Evolutionary conservation across 2,113 vertebrate genomes (phyloP), one percentile per base, ranked within the genome.

Genomic region (Hippocampus zosterae): DNA sequence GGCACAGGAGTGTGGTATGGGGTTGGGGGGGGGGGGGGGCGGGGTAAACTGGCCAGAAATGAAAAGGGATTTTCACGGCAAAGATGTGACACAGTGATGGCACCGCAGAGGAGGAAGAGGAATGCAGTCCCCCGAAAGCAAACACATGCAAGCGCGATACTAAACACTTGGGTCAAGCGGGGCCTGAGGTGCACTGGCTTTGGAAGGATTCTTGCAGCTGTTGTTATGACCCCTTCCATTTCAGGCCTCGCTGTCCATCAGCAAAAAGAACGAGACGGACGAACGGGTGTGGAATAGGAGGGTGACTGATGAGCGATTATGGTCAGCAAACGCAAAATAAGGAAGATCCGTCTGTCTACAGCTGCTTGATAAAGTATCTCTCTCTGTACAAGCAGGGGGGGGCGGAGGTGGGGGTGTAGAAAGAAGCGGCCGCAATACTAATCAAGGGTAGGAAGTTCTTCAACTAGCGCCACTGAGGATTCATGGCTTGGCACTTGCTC

Each of bases 141-240:
- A 87, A 85, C 74, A 73, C 73, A 80, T 84, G 81, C 72, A 75
- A 83, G 82, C 41, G 76, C 73, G 85, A 83, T 74, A 86, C 50
- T 78, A 83, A 82, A 82, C 75, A 72, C 74, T 72, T 50, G 60
- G 78, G 69, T 67, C 69, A 44, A 53, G 76, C 72, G 61, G 71
- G 75, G 66, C 76, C 76, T 21, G 60, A 82, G 79, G 75, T 79
- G 81, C 80, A 72, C 75, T 64, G 50, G 69, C 63, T 66, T 60
- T 62, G 82, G 69, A 67, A 79, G 73, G 84, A 76, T 73, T 74
- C 53, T 56, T 79, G 85, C 89, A 91, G 92, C 91, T 92, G 91
- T 86, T 90, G 88, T 88, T 88, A 78, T 85, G 80, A 84, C 70
- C 70, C 70, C 69, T 56, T 60, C 87, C 89, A 81, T 88, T 88